Evolutionary conservation across 2,888 invertebrate genomes (phyloP).

Genomic region (Arrhopalites spinosus): DNA sequence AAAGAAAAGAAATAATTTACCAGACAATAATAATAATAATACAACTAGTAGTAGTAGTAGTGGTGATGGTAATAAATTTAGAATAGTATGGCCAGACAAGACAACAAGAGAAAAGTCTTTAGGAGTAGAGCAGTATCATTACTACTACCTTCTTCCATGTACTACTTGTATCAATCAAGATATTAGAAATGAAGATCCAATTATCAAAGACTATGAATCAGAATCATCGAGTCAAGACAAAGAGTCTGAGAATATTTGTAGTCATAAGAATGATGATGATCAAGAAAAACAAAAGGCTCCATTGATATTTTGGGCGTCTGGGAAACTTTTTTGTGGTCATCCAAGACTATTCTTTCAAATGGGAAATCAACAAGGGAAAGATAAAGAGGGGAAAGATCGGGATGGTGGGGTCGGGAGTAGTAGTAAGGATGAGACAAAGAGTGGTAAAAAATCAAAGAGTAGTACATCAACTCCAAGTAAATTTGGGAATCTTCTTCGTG

Average conservation of each 20-base stretch:
- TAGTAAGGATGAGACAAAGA: constrained; percentile 11
- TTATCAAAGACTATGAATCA: neutral
- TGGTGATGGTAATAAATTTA: constrained; percentile 6
- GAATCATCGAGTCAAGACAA: neutral
- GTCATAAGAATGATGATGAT: too few species aligned
- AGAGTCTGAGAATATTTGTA: too few species aligned
- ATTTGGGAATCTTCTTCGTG: constrained; percentile 28
- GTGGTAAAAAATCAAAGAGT: constrained; percentile 27
- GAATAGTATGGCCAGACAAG: constrained; percentile 1
- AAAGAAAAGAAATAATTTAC: neutral
- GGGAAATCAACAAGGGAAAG: constrained; percentile 52
- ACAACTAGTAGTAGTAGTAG: neutral
- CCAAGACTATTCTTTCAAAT: constrained; percentile 38
- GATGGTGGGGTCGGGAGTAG: neutral
- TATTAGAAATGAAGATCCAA: neutral
- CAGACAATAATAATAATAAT: constrained; percentile 20
- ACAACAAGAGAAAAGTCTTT: neutral
- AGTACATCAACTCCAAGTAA: constrained; percentile 19
- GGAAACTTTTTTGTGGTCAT: constrained; percentile 41
- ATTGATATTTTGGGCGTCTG: constrained; percentile 32
- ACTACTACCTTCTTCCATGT: constrained; percentile 45
- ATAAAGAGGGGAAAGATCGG: constrained; percentile 33
- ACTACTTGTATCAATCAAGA: constrained; percentile 34
- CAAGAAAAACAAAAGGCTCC: too few species aligned
- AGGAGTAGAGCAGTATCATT: neutral